Conservation (phyloP, 30 jellyfish, hydroid and myxozoan genomes). For the Aurelia sp. region DNA sequence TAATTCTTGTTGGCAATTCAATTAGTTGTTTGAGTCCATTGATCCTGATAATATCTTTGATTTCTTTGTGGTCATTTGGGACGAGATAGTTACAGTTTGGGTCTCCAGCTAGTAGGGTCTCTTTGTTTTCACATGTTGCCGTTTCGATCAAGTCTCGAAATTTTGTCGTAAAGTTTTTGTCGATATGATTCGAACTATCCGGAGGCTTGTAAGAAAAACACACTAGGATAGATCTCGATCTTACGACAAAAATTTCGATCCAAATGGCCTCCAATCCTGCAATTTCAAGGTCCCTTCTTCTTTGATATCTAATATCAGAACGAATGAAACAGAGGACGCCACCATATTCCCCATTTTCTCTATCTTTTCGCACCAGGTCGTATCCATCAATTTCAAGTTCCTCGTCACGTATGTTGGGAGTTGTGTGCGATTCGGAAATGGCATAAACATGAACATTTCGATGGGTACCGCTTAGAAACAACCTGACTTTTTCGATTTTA, state of each 20-base stretch:
- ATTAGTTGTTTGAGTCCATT: constrained; percentile 49
- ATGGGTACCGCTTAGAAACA: constrained; percentile 30
- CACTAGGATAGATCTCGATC: constrained; percentile 44
- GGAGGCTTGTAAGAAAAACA: constrained; percentile 63
- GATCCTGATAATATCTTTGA: constrained; percentile 59
- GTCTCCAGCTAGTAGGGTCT: constrained; percentile 67
- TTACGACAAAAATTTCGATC: constrained; percentile 66
- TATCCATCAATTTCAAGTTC: constrained; percentile 42
- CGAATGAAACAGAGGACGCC: constrained; percentile 27
- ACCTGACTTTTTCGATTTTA: constrained; percentile 18
- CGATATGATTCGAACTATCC: constrained; percentile 58
- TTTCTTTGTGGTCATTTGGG: constrained; percentile 79
- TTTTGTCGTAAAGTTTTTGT: constrained; percentile 52
- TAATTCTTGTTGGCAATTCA: constrained; percentile 23
- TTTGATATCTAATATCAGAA: constrained; percentile 39
- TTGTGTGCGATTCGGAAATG: constrained; percentile 43
- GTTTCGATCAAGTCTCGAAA: constrained; percentile 44
- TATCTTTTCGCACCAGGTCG: constrained; percentile 60
- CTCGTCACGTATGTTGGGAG: constrained; percentile 23
- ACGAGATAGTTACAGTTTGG: constrained; percentile 64
- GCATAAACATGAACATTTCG: constrained; percentile 57
- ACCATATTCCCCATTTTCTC: constrained; percentile 42
- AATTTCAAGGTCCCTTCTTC: constrained; percentile 56
- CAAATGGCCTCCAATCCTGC: constrained; percentile 59
- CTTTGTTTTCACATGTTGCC: constrained; percentile 70